These are phyloP conservation scores for Brienomyrus longianalis DNA, from an alignment of 2,113 vertebrate species.

Conservation along the genomic window DNA sequence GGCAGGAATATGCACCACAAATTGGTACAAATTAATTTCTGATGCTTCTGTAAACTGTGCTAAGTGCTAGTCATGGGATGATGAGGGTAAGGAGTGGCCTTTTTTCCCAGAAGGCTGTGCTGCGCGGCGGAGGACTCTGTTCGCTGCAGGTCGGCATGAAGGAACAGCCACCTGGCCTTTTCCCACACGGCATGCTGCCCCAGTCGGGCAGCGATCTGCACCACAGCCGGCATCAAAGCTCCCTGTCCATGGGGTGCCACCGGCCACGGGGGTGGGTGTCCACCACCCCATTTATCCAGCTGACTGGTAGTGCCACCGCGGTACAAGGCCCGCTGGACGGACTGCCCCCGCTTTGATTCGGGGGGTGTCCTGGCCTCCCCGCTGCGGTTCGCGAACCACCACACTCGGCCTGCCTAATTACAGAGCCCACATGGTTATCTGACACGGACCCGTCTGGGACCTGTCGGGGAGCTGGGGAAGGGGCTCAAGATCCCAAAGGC, in stretches of 20 bases:
- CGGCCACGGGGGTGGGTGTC: neutral
- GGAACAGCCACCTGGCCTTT: neutral
- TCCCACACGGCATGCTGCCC: neutral
- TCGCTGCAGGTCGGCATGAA: neutral
- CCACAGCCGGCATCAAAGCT: neutral
- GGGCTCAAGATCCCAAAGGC: conserved; percentile 4
- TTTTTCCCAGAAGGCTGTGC: conserved; percentile 5
- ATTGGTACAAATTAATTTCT: neutral
- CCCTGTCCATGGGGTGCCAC: neutral
- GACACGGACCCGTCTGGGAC: neutral
- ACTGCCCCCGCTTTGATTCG: neutral
- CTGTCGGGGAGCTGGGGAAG: neutral
- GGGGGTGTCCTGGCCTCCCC: neutral
- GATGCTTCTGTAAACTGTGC: neutral
- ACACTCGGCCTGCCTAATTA: neutral
- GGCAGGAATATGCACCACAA: neutral
- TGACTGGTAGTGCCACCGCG: neutral
- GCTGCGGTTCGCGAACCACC: neutral
- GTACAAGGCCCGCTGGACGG: neutral
- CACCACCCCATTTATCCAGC: neutral
- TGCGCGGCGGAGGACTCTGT: neutral
- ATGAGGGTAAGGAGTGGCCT: neutral
- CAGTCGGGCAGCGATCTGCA: neutral
- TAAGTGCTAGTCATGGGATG: neutral
- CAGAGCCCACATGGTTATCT: neutral